Conservation (phyloP, 2,797 vertebrate genomes). For the Sebastes alutus region DNA sequence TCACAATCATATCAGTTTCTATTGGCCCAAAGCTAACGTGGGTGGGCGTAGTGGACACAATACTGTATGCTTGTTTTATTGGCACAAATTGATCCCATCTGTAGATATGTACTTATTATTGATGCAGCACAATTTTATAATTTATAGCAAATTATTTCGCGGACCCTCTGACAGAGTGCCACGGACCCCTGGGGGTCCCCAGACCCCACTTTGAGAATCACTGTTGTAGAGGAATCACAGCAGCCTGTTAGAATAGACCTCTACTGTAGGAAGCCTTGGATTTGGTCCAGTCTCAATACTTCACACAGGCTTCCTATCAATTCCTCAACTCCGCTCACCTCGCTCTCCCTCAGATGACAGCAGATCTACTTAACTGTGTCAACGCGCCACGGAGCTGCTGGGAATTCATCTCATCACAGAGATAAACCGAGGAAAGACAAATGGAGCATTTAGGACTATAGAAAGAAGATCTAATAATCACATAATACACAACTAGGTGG, state of each 20-base stretch:
- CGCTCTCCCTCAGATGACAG: neutral
- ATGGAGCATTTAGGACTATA: neutral
- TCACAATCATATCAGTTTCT: no score
- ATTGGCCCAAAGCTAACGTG: no score
- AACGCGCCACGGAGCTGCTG: neutral
- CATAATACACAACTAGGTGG: slow-evolving; percentile 23
- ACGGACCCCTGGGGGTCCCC: no score
- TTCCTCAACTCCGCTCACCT: neutral
- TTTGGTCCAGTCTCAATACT: neutral
- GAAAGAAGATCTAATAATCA: neutral
- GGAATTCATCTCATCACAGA: neutral
- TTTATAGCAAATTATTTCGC: no score
- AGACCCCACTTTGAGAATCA: no score
- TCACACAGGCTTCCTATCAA: neutral
- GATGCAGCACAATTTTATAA: no score
- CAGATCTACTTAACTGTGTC: neutral
- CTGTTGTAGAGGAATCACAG: neutral
- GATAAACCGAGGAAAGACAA: neutral
- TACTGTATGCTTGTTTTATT: no score
- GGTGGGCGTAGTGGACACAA: no score
- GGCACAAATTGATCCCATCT: no score
- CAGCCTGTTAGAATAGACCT: neutral
- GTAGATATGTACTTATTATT: no score
- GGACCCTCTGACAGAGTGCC: no score
- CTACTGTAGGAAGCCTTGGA: slow-evolving; percentile 26